A percentile compares a stretch with the other conserved stretches of the same genome.
Evolutionary conservation across 2,888 invertebrate genomes (phyloP).

Genomic region (Coenonympha glycerion): DNA sequence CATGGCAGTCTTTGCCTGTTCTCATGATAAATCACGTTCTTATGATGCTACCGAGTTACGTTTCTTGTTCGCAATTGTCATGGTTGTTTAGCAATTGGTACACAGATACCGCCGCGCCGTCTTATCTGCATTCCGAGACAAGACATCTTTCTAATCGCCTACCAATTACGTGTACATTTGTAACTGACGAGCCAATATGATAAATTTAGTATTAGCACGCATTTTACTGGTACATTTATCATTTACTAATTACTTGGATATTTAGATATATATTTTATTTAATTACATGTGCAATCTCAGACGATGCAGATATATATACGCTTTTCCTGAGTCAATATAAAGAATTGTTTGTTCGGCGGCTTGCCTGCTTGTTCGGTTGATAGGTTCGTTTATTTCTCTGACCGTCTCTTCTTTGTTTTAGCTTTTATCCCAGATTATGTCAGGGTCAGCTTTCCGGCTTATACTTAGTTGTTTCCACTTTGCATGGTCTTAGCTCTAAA

Average conservation of each 20-base stretch:
- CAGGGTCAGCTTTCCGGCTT: too few relatives aligned
- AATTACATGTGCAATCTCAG: too few relatives aligned
- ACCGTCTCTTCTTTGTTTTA: too few relatives aligned
- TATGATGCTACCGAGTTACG: background rate
- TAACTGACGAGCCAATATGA: background rate
- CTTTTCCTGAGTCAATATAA: too few relatives aligned
- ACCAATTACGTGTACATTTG: background rate
- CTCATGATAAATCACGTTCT: constrained; percentile 2
- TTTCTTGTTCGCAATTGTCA: background rate
- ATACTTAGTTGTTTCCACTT: too few relatives aligned
- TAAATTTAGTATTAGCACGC: constrained; percentile 5
- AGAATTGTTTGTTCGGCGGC: too few relatives aligned
- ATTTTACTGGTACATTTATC: background rate
- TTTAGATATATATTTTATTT: background rate
- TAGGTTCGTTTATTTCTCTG: too few relatives aligned
- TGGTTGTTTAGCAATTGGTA: constrained; percentile 8
- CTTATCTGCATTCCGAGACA: constrained; percentile 5
- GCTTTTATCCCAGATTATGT: too few relatives aligned
- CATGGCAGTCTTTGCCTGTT: background rate
- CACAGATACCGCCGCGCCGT: background rate
- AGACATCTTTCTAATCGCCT: constrained; percentile 9
- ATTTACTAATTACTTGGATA: background rate
- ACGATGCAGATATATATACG: too few relatives aligned
- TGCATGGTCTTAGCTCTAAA: too few relatives aligned
- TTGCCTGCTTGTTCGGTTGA: too few relatives aligned